Evolutionary conservation across 1,140 invertebrate genomes (phyloP).

Genomic region (Latrodectus geometricus): DNA sequence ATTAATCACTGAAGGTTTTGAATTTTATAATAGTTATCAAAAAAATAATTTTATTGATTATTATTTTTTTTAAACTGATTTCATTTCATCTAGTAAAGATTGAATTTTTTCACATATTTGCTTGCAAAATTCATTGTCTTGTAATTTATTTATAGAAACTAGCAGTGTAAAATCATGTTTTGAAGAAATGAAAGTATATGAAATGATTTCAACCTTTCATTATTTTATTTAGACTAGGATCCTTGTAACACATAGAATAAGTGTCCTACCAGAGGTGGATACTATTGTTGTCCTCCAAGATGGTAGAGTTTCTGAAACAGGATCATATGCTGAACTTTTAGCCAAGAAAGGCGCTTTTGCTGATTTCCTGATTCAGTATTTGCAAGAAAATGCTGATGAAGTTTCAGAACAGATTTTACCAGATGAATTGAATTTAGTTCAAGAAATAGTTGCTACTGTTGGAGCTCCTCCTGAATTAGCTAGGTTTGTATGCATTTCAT

Average conservation of each 20-base stretch:
- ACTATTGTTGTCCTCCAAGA: conserved; percentile 71
- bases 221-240: conserved; percentile 66
- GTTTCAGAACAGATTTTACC: conserved; percentile 37
- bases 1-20: no score
- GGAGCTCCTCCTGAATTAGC: conserved; percentile 41
- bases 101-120: no score
- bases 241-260: conserved; percentile 68
- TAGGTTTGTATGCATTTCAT: conserved; percentile 3
- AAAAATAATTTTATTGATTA: no score
- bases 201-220: no score
- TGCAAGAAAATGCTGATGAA: conserved; percentile 50
- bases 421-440: conserved; percentile 63
- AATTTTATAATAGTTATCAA: no score
- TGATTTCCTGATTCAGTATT: conserved; percentile 68
- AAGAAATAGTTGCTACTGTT: conserved; percentile 59
- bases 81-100: no score
- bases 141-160: no score
- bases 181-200: no score
- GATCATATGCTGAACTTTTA: conserved; percentile 70
- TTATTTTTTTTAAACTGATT: no score
- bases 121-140: no score
- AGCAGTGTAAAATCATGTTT: no score
- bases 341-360: conserved; percentile 68
- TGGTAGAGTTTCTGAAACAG: conserved; percentile 70
- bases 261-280: conserved; percentile 70